phyloP scores from a whole-genome alignment of 53 echinoderm and acorn worm genomes.

The Echinarachnius parma region DNA sequence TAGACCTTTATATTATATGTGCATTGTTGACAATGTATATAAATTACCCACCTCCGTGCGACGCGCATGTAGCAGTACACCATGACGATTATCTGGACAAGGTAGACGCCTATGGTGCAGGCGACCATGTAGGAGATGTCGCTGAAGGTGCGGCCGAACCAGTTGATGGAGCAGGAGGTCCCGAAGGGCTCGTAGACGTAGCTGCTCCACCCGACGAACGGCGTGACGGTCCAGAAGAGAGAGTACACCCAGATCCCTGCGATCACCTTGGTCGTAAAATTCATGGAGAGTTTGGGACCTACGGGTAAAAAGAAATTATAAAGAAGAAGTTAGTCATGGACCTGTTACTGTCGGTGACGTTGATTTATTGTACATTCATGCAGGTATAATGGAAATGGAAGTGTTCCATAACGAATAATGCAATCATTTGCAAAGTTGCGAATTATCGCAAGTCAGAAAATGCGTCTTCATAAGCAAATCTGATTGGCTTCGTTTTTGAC shows the following conservation, averaged over 20 bases:
- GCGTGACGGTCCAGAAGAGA: slow-evolving; percentile 66
- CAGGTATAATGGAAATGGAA: too few relatives aligned
- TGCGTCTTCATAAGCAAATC: too few relatives aligned
- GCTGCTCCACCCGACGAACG: slow-evolving; percentile 75
- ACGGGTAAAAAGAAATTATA: background rate
- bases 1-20: too few relatives aligned
- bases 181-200: slow-evolving; percentile 80
- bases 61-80: slow-evolving; percentile 54
- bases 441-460: too few relatives aligned
- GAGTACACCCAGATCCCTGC: slow-evolving; percentile 48
- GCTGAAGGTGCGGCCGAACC: slow-evolving; percentile 38
- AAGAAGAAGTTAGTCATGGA: too few relatives aligned
- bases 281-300: slow-evolving; percentile 59
- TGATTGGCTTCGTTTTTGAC: slow-evolving; percentile 18
- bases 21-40: too few relatives aligned
- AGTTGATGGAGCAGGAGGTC: slow-evolving; percentile 70
- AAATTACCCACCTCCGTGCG: slow-evolving; percentile 36
- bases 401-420: too few relatives aligned
- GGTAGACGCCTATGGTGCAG: slow-evolving; percentile 45
- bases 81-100: slow-evolving; percentile 50
- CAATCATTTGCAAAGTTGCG: too few relatives aligned
- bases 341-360: too few relatives aligned
- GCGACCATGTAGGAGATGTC: slow-evolving; percentile 50
- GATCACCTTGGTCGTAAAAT: slow-evolving; percentile 43
- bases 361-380: too few relatives aligned